phyloP scores from a whole-genome alignment of 23 tunicate genomes.

The Halocynthia roretzi region DNA sequence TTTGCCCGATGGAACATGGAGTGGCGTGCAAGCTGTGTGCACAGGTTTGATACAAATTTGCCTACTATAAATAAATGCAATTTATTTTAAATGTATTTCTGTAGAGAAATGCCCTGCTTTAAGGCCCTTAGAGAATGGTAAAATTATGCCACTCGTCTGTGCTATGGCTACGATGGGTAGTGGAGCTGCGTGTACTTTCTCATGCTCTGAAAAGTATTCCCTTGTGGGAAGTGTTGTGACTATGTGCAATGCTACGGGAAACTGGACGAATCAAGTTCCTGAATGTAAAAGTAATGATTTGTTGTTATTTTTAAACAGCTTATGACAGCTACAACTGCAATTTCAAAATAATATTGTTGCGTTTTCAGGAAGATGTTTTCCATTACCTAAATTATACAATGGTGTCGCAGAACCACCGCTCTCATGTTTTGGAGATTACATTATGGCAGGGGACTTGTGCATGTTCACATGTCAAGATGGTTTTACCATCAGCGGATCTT shows the following conservation, averaged over 20 bases:
- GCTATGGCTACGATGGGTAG: constrained; percentile 40
- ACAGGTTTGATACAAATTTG: constrained; percentile 23
- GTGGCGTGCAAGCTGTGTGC: constrained; percentile 34
- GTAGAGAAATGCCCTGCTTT: constrained; percentile 60
- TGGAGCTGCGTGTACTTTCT: constrained; percentile 52
- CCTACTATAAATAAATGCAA: neutral
- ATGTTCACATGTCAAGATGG: constrained; percentile 38
- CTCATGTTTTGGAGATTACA: constrained; percentile 47
- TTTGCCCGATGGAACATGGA: constrained; percentile 49
- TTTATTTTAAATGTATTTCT: neutral
- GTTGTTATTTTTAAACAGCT: constrained; percentile 4
- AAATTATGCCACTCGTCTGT: constrained; percentile 37
- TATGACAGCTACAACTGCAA: neutral
- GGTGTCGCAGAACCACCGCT: constrained; percentile 32
- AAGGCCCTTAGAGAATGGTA: constrained; percentile 35
- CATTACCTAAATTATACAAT: constrained; percentile 41
- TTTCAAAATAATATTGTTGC: neutral
- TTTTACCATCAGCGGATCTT: constrained; percentile 34
- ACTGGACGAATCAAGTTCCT: constrained; percentile 44
- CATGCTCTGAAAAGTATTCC: constrained; percentile 55
- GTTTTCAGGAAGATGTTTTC: constrained; percentile 52
- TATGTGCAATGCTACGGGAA: constrained; percentile 36
- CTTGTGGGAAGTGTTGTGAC: constrained; percentile 31
- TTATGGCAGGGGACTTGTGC: constrained; percentile 38
- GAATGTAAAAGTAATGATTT: constrained; percentile 38